Base-by-base conservation (phyloP, 2,797 vertebrate genomes). In the Platalea minor region DNA sequence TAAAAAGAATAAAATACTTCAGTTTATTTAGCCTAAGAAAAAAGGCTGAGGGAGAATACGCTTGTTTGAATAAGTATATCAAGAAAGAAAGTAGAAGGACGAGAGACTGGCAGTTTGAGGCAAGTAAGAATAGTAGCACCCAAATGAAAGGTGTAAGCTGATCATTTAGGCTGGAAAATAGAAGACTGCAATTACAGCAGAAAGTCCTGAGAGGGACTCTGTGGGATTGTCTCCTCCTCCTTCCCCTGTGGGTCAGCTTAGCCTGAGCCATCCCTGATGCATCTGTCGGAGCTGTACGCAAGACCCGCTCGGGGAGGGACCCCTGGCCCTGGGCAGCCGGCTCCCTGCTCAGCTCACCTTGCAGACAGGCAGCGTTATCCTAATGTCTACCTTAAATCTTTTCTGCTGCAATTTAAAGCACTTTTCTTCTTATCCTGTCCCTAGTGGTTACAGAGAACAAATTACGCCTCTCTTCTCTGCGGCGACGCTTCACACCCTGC, bases 401-500 rank as follows among this genome's bases (percentile, higher is more conserved):
- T 59, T 74, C 56, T 59, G 31, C 31, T 76, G 51, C 54, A 61
- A 64, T 74, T 63, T 80, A 74, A 88, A 90, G 31, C 41, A 56
- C 35, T 80, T 90, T 57, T 74, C 64, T 64, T 65, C 54, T 81
- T 85, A 78, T 53, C 12, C 19, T 41, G 20, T 82, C 28, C 29
- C 28, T 57, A 31, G 48, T 9, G 41, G 37, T 64, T 74, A 45
- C 5, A 23, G 28, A 85, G 67, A 85, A 48, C 50, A 87, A 87
- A 76, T 15, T 15, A 57, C 2, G 10, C 19, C 43, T 73, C 43
- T 73, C 24, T 60, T 24, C 57, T 78, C 56, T 37, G 37, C 1
- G 2, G 61, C 4, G 2, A 39, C 1, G 3, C 18, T 78, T 43
- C 2, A 3, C 39, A 57, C 17, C 45, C 59, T 20, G 12, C 1